A percentile compares a stretch with the other conserved stretches of the same genome.
phyloP scores from a whole-genome alignment of 1,140 invertebrate species.

The Popillia japonica region DNA sequence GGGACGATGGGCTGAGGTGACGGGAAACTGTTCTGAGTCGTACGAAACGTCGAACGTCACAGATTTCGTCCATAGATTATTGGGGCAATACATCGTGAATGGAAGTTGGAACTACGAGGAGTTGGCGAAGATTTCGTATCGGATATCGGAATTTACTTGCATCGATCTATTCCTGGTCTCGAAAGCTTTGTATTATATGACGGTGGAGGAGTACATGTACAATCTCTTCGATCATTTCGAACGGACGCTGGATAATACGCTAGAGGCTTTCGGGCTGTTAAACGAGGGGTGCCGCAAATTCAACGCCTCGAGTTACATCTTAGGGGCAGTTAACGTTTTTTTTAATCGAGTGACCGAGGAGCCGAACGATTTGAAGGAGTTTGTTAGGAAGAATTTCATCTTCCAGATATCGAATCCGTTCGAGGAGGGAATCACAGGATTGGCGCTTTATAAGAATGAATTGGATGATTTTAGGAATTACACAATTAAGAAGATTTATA shows the following conservation, averaged over 20 bases:
- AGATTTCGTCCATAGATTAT: neutral
- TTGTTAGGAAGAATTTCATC: neutral
- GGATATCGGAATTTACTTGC: neutral
- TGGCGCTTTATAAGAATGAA: neutral
- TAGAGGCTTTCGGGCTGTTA: neutral
- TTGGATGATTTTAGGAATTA: conserved; percentile 1
- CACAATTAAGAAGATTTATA: neutral
- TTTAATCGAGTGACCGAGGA: conserved; percentile 10
- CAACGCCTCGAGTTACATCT: conserved; percentile 2
- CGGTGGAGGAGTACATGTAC: conserved; percentile 13
- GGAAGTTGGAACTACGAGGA: neutral
- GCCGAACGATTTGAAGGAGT: neutral
- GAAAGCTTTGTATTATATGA: conserved; percentile 24
- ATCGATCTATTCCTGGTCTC: neutral
- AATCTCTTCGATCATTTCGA: conserved; percentile 7
- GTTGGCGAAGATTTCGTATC: neutral
- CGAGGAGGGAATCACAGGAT: neutral
- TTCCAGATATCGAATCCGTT: conserved; percentile 35
- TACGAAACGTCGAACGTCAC: neutral
- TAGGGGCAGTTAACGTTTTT: conserved; percentile 12
- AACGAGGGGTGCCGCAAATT: conserved; percentile 11
- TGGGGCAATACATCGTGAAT: neutral
- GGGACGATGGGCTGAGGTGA: neutral
- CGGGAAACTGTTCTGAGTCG: neutral
- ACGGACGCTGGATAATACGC: neutral